These are phyloP conservation scores for Gila orcuttii DNA, from an alignment of 2,113 vertebrate genomes.

Conservation along the genomic window DNA sequence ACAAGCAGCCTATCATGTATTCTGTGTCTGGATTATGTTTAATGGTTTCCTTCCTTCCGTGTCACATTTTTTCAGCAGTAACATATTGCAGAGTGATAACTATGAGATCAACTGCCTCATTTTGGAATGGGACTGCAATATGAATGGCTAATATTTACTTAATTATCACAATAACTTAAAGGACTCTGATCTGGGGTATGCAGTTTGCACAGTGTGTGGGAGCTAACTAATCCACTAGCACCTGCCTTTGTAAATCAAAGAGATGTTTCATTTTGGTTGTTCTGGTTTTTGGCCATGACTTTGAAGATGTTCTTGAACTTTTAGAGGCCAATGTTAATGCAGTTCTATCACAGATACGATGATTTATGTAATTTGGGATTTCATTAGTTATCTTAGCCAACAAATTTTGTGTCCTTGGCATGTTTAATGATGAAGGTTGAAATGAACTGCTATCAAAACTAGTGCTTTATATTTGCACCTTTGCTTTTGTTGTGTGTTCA, in stretches of 20 bases:
- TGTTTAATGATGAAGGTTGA: background rate
- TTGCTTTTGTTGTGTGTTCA: background rate
- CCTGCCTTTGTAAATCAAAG: slow-evolving; percentile 16
- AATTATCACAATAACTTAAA: background rate
- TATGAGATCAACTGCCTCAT: background rate
- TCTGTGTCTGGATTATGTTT: slow-evolving; percentile 21
- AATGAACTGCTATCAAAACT: background rate
- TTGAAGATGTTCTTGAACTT: slow-evolving; percentile 10
- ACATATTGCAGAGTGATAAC: background rate
- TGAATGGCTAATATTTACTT: background rate
- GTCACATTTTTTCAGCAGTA: background rate
- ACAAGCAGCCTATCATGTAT: slow-evolving; percentile 17
- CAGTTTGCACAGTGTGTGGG: background rate
- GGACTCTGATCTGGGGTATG: background rate
- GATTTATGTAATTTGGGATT: background rate
- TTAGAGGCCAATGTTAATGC: background rate
- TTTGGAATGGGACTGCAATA: background rate
- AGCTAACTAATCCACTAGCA: background rate
- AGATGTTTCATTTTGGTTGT: slow-evolving; percentile 17
- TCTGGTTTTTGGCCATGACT: slow-evolving; percentile 26
- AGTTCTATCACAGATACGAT: background rate
- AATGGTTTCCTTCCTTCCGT: slow-evolving; percentile 25
- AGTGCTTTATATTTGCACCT: background rate
- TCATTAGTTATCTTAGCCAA: background rate
- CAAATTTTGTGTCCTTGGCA: background rate